A percentile compares a stretch with the other conserved stretches of the same genome.
Conservation (phyloP, 2,797 vertebrate species). For the Gymnoscopelus braueri region DNA sequence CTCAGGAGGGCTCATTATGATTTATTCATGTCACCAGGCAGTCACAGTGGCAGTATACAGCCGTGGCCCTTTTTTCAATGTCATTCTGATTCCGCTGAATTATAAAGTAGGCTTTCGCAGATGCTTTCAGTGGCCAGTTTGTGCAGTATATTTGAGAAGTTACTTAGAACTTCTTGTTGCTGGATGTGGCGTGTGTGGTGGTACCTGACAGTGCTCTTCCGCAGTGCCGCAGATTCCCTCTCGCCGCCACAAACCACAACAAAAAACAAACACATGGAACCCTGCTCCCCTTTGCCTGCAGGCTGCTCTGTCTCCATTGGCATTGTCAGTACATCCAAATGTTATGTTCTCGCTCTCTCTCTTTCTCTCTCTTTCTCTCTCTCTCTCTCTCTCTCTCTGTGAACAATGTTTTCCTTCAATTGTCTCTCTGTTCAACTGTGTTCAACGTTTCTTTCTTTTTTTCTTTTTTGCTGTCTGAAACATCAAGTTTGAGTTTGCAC, state of each 20-base stretch:
- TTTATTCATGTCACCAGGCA: neutral
- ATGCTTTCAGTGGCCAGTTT: no score
- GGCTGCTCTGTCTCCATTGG: conserved; percentile 68
- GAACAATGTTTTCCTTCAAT: conserved; percentile 76
- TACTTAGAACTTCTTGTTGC: no score
- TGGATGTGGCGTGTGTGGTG: no score
- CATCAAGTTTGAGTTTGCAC: conserved; percentile 83
- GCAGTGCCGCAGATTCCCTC: no score
- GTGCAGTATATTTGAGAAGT: no score
- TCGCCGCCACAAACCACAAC: neutral
- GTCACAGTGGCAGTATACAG: no score
- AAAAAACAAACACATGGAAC: conserved; percentile 17
- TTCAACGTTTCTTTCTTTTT: conserved; percentile 37
- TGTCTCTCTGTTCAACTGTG: conserved; percentile 76
- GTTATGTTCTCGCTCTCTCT: conserved; percentile 57
- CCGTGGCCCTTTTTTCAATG: no score
- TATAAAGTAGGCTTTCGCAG: no score
- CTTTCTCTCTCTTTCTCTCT: conserved; percentile 28
- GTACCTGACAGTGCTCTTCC: no score
- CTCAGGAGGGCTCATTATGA: neutral
- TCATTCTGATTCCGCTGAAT: no score
- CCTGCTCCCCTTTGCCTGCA: conserved; percentile 71
- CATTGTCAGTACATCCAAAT: conserved; percentile 74
- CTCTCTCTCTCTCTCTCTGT: conserved; percentile 41
- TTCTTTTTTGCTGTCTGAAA: conserved; percentile 76